phyloP scores from a whole-genome alignment of 2,797 vertebrate species.

The Poecile montanus region DNA sequence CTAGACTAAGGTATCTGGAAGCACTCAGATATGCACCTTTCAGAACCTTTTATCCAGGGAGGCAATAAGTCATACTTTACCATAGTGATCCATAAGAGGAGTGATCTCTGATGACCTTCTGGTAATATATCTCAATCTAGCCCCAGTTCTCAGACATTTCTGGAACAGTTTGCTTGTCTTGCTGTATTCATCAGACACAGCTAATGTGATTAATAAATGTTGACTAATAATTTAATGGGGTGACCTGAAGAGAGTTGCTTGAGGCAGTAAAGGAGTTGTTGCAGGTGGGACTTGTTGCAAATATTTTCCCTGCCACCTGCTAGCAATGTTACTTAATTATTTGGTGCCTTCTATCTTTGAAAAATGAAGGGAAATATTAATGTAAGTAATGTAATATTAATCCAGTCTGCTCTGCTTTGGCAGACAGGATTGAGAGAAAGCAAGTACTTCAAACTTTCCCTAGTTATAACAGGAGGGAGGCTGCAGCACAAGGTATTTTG shows the following conservation, averaged over 20 bases:
- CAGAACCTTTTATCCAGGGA: neutral
- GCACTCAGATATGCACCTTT: neutral
- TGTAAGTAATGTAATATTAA: neutral
- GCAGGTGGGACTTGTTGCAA: neutral
- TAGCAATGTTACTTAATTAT: neutral
- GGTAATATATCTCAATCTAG: accelerated
- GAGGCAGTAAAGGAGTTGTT: neutral
- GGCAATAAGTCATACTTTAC: neutral
- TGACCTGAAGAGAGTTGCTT: neutral
- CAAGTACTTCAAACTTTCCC: neutral
- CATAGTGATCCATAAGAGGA: neutral
- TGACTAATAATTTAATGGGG: neutral
- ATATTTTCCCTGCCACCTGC: neutral
- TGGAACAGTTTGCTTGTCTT: neutral
- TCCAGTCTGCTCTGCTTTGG: neutral
- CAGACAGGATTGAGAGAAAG: neutral
- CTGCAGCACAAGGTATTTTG: neutral
- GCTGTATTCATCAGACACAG: neutral
- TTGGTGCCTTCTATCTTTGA: neutral
- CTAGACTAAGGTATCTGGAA: neutral
- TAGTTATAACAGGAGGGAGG: neutral
- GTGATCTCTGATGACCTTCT: neutral
- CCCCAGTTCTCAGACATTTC: neutral
- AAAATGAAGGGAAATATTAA: neutral
- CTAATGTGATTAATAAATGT: neutral